Evolutionary conservation across 2,113 vertebrate genomes (phyloP).

Genomic region (Aplodontia rufa): DNA sequence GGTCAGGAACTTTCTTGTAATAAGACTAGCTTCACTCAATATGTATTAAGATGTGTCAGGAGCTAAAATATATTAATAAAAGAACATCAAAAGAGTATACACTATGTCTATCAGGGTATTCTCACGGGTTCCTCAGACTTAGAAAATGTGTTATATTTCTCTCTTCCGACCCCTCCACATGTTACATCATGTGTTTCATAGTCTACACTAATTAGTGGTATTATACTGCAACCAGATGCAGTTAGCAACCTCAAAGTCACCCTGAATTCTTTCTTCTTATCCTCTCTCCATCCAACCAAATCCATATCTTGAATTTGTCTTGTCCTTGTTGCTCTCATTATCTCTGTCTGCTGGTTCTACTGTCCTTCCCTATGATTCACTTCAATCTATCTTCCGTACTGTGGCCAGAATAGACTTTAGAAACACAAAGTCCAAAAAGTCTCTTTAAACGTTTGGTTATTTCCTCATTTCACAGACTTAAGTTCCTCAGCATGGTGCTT

Average conservation of each 20-base stretch:
- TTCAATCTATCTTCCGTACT: background rate
- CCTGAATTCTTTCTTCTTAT: background rate
- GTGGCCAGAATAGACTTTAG: background rate
- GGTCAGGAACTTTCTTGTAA: background rate
- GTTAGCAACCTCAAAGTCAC: background rate
- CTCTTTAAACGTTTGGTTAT: background rate
- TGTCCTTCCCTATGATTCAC: background rate
- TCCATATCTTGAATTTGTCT: background rate
- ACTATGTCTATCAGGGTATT: background rate
- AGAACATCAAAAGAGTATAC: background rate
- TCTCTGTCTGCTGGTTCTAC: background rate
- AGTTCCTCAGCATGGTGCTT: background rate
- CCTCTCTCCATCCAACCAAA: background rate
- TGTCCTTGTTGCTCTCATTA: background rate
- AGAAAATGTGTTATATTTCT: background rate
- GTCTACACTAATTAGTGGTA: background rate
- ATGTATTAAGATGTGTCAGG: background rate
- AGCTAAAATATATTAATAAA: background rate
- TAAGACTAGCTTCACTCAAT: background rate
- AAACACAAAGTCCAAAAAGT: background rate
- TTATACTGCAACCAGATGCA: background rate
- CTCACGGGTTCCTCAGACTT: background rate
- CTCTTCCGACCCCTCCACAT: fast-evolving
- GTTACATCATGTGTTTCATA: background rate
- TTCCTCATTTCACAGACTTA: background rate